Evolutionary conservation across 2,797 vertebrate genomes (phyloP).

Genomic region (Peromyscus aztecus): DNA sequence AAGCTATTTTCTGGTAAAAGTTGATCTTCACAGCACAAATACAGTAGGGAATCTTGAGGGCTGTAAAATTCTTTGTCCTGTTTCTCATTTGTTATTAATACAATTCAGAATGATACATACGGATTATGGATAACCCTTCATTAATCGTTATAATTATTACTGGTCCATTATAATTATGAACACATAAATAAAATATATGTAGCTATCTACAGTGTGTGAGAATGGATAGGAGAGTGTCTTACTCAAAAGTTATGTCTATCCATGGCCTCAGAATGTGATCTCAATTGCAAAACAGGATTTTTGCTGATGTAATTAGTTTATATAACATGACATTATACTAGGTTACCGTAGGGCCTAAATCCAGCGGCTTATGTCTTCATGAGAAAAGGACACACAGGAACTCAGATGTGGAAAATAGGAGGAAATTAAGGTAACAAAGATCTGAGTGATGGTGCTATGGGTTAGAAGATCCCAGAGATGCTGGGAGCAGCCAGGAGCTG

Average conservation of each 20-base stretch:
- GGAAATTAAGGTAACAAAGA: not conserved
- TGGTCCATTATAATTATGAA: not conserved
- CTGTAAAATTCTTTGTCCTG: not conserved
- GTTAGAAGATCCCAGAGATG: not conserved
- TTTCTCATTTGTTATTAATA: not conserved
- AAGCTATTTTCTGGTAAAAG: not conserved
- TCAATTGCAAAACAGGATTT: not conserved
- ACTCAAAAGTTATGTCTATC: not conserved
- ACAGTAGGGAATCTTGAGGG: not conserved
- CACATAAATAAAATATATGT: not conserved
- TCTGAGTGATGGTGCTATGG: not conserved
- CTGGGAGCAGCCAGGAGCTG: not conserved
- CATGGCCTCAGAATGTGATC: not conserved
- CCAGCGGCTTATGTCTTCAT: not conserved
- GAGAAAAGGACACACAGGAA: not conserved
- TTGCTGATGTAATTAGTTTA: not conserved
- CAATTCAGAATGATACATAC: not conserved
- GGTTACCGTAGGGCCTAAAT: not conserved
- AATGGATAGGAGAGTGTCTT: not conserved
- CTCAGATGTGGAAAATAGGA: not conserved
- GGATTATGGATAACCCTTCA: not conserved
- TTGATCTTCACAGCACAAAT: not conserved
- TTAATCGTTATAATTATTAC: not conserved
- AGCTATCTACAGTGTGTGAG: not conserved
- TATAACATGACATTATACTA: not conserved